Base-by-base conservation (phyloP, 1,140 invertebrate species). In the Aplysia californica region DNA sequence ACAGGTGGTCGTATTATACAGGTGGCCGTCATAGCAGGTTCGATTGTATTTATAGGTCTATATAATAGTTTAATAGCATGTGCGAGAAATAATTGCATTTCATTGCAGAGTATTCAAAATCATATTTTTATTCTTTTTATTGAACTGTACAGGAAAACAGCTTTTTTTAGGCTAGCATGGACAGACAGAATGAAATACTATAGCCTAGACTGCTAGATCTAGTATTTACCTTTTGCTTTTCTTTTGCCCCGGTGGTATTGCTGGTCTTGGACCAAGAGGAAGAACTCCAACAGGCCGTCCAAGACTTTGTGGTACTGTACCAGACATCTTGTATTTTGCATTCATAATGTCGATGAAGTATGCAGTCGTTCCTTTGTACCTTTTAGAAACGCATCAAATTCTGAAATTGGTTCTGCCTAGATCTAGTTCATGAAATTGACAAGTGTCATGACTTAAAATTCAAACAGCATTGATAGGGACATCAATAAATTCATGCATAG, bases 291-390 rank as follows among this genome's bases (percentile, higher is more conserved):
- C 31, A 65, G 2, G 61, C 39, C 61, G 35, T 65, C 61, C 33
- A 3, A 65, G 31, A 23, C 33, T 15, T 15, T 2, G 4, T 15
- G 61, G 31, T 65, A 36, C 61, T 35, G 61, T 36, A 26, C 26
- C n/a, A 35, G 61, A 20, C 3, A 3, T 35, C 5, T 65, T 36
- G 2, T 3, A 64, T 64, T 23, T 65, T 65, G 61, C 21, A n/a
- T 36, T 65, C 61, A 65, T n/a, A n/a, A n/a, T n/a, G n/a, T 65
- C 39, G 61, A 36, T 65, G 33, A 33, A 21, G 31, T 65, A n/a
- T 50, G 44, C 44, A 15, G 10, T 15, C 44, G n/a, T 50, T 50
- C n/a, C n/a, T 50, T n/a, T n/a, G n/a, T n/a, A n/a, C 44, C 10
- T 15, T 50, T 50, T 50, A 15, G 44, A 50, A 50, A 50, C n/a